Evolutionary conservation across 2,797 vertebrate species (phyloP).

Genomic region (Hapalemur alaotrensis): DNA sequence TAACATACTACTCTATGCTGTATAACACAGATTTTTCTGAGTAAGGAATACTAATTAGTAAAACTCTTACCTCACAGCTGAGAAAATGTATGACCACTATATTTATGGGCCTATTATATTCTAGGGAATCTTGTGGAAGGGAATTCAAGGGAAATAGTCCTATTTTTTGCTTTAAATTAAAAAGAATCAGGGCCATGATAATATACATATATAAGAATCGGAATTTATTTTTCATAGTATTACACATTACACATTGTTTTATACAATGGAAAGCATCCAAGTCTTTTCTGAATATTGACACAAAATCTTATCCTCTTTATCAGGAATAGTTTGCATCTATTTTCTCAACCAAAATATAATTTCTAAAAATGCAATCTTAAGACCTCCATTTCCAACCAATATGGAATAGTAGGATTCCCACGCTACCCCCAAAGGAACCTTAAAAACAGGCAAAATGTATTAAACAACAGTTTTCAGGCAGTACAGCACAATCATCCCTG

Average conservation of each 20-base stretch:
- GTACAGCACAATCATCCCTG: neutral
- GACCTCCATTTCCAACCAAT: slow-evolving; percentile 13
- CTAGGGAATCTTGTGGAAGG: neutral
- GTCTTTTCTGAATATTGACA: neutral
- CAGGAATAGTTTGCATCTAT: neutral
- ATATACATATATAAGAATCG: neutral
- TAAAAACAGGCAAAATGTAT: neutral
- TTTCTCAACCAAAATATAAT: slow-evolving; percentile 9
- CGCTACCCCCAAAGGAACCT: neutral
- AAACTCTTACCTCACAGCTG: neutral
- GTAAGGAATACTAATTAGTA: neutral
- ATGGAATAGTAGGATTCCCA: neutral
- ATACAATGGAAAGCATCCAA: neutral
- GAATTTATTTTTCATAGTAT: neutral
- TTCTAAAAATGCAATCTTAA: neutral
- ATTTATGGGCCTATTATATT: neutral
- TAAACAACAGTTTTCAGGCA: neutral
- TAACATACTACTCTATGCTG: neutral
- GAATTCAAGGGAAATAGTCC: neutral
- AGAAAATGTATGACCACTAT: neutral
- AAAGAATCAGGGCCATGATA: neutral
- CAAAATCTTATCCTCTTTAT: neutral
- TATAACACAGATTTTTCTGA: neutral
- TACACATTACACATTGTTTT: neutral
- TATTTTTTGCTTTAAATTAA: slow-evolving; percentile 14